Evolutionary conservation across 2,113 vertebrate genomes (phyloP).

Genomic region (Sebastes schlegelii): DNA sequence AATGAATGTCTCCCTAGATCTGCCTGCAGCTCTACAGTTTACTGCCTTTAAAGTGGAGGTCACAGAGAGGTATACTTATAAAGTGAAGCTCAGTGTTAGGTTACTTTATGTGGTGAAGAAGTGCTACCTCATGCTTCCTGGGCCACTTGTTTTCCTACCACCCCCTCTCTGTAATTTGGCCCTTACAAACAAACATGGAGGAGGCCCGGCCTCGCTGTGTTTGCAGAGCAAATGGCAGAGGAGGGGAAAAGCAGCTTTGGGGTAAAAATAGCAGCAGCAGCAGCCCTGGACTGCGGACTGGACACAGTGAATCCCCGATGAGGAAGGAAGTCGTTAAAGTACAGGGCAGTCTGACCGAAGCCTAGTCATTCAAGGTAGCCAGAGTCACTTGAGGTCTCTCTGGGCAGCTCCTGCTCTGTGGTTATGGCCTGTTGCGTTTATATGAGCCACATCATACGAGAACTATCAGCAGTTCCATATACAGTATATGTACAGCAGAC

Average conservation of each 20-base stretch:
- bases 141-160: constrained; percentile 16
- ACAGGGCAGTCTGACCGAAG: constrained; percentile 69
- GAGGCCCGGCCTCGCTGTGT: constrained; percentile 43
- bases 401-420: constrained; percentile 31
- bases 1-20: constrained; percentile 41
- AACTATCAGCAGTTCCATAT: constrained; percentile 10
- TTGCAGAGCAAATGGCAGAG: constrained; percentile 61
- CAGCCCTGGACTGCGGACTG: constrained; percentile 39
- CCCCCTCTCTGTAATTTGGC: constrained; percentile 31
- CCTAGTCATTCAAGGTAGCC: constrained; percentile 61
- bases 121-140: constrained; percentile 57
- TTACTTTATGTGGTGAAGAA: constrained; percentile 43
- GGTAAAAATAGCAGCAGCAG: constrained; percentile 79
- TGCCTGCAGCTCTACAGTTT: constrained; percentile 1
- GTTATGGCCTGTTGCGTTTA: constrained; percentile 5
- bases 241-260: constrained; percentile 26
- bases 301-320: constrained; percentile 78
- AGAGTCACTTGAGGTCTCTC: constrained; percentile 60
- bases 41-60: constrained; percentile 11
- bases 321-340: constrained; percentile 84
- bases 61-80: constrained; percentile 13
- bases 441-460: constrained; percentile 16
- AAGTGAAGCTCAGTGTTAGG: constrained; percentile 19
- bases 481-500: background rate
- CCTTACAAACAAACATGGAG: constrained; percentile 59